A percentile compares a stretch with the other conserved stretches of the same genome.
phyloP scores from a whole-genome alignment of 2,888 invertebrate species.

The Acronicta psi region DNA sequence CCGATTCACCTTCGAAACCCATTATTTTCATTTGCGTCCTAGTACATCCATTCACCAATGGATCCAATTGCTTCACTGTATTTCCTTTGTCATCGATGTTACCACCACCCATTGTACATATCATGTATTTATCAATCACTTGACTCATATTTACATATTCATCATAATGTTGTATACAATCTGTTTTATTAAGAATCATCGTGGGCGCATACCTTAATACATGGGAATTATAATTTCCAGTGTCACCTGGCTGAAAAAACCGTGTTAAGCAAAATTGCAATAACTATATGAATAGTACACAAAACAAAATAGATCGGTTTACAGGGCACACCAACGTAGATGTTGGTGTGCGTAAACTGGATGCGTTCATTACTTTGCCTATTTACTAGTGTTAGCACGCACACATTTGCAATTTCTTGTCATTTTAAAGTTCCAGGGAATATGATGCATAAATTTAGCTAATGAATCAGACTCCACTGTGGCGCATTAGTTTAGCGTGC shows the following conservation, averaged over 20 bases:
- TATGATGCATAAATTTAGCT: too few relatives aligned
- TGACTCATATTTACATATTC: conserved; percentile 36
- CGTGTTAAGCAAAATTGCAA: too few relatives aligned
- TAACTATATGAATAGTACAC: too few relatives aligned
- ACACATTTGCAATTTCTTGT: too few relatives aligned
- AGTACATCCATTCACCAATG: conserved; percentile 25
- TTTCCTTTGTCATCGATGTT: conserved; percentile 48
- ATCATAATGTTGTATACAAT: conserved; percentile 56
- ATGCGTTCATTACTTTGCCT: too few relatives aligned
- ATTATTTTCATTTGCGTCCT: conserved; percentile 19
- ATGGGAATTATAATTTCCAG: conserved; percentile 50
- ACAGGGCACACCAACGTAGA: too few relatives aligned
- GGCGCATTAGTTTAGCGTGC: too few relatives aligned
- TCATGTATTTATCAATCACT: conserved; percentile 65
- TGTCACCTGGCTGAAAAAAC: conserved; percentile 55
- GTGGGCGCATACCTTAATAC: conserved; percentile 54
- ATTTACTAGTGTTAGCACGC: too few relatives aligned
- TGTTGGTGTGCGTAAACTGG: too few relatives aligned
- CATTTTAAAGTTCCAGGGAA: too few relatives aligned
- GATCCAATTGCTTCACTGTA: conserved; percentile 16
- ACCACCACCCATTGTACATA: conserved; percentile 60
- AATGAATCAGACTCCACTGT: too few relatives aligned
- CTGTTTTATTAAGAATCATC: conserved; percentile 49
- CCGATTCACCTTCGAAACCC: conserved; percentile 37
- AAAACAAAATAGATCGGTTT: too few relatives aligned